Evolutionary conservation across 2,797 vertebrate species (phyloP).

Genomic region (Falco peregrinus): DNA sequence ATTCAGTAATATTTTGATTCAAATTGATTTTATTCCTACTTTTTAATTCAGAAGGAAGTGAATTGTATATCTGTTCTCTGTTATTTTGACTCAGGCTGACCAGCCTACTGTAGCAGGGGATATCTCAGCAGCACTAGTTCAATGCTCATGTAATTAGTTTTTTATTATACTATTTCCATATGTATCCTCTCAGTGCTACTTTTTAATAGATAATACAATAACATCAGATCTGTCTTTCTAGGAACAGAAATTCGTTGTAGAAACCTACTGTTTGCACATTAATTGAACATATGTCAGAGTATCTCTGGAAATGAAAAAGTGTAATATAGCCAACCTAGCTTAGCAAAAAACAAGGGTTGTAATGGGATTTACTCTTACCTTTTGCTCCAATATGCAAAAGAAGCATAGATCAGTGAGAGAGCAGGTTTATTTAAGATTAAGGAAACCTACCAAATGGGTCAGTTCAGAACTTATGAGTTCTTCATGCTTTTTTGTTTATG

Average conservation of each 20-base stretch:
- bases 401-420: neutral
- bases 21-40: neutral
- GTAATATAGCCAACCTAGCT: neutral
- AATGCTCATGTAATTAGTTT: neutral
- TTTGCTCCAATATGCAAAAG: neutral
- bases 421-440: neutral
- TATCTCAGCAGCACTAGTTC: neutral
- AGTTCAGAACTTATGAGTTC: neutral
- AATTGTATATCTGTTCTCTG: neutral
- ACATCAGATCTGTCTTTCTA: neutral
- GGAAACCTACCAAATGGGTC: neutral
- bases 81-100: neutral
- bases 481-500: neutral
- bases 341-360: neutral
- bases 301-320: neutral
- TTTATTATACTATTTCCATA: neutral
- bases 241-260: neutral
- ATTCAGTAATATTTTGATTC: neutral
- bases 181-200: neutral
- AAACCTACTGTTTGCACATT: neutral
- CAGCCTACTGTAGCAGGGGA: neutral
- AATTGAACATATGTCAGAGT: neutral
- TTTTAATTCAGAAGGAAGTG: neutral
- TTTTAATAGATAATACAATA: neutral
- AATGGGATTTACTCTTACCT: neutral